Evolutionary conservation across 1,140 invertebrate species (phyloP), one percentile per base, ranked within the genome.

Genomic region (Heterodera schachtii): DNA sequence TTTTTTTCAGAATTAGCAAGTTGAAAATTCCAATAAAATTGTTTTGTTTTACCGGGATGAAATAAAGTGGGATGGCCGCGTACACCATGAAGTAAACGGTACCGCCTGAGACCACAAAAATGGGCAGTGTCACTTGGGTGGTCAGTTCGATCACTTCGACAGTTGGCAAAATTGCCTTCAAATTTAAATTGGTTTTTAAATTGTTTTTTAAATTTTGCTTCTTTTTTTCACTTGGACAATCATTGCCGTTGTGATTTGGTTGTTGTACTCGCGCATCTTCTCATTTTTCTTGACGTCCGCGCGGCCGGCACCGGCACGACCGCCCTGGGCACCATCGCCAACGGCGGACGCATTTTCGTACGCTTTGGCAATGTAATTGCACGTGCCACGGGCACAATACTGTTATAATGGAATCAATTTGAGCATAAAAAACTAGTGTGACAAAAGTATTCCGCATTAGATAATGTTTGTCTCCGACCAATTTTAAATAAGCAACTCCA

Each of bases 81-180:
- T 78, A 78, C 47, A 78, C 47, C 76, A 78, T 78, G 70, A 64
- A 78, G 13, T 70, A 49, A 67, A 78, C 47, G 70, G 76, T 47
- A 31, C 47, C 49, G 41, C 70, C 70, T 64, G 41, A 44, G 8
- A 64, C 49, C 6, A 78, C 47, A 64, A 78, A 78, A n/a, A 78
- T 78, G 31, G 76, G 76, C 13, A 70, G 41, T 5, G 70, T 66
- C 5, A 64, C 66, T 67, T 78, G 76, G 47, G 70, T 52, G 21
- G 57, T 70, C 13, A 78, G 70, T 69, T 78, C 76, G n/a, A 78
- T 21, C n/a, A 78, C 76, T 31, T 78, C 76, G 13, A 78, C 31
- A 9, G 76, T 78, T n/a, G 76, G 76, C 21, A 78, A 46, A 13
- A 78, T 64, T 66, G 76, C 76, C 76, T 78, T 3, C n/a, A 31